Evolutionary conservation across 2,888 invertebrate genomes (phyloP).

Genomic region (Cryptophagus acutangulus): DNA sequence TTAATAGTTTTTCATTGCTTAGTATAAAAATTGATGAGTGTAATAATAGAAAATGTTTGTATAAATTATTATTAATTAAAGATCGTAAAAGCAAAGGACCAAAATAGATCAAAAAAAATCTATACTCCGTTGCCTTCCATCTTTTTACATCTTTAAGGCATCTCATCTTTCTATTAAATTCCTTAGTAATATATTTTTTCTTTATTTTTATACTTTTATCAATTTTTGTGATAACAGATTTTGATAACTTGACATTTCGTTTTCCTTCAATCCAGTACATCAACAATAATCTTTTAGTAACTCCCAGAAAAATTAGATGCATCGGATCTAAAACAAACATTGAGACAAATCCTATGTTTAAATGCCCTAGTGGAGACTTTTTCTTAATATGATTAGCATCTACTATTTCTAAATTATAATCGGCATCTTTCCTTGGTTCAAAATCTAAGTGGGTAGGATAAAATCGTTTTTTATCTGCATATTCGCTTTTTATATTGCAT

Average conservation of each 20-base stretch:
- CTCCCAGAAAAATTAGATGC: slow-evolving; percentile 20
- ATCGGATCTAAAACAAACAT: slow-evolving; percentile 18
- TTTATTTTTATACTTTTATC: slow-evolving; percentile 5
- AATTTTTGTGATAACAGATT: slow-evolving; percentile 8
- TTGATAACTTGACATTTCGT: slow-evolving; percentile 13
- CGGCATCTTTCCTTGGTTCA: slow-evolving; percentile 3
- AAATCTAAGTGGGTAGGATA: slow-evolving; percentile 4
- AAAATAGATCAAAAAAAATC: slow-evolving; percentile 10
- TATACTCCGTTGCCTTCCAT: slow-evolving; percentile 15
- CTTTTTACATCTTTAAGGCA: slow-evolving; percentile 12
- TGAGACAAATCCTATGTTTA: slow-evolving; percentile 14
- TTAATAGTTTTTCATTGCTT: slow-evolving; percentile 6
- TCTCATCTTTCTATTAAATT: slow-evolving; percentile 9
- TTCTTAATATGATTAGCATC: slow-evolving; percentile 11
- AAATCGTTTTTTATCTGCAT: slow-evolving; percentile 12
- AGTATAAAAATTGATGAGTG: slow-evolving; percentile 14
- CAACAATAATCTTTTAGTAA: slow-evolving; percentile 15
- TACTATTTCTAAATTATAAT: slow-evolving; percentile 7
- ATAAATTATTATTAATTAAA: slow-evolving; percentile 6
- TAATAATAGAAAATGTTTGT: slow-evolving; percentile 11
- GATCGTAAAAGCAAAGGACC: slow-evolving; percentile 2
- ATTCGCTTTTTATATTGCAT: slow-evolving; percentile 8
- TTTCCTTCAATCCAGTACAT: slow-evolving; percentile 11
- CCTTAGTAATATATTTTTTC: slow-evolving; percentile 6
- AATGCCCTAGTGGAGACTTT: slow-evolving; percentile 12